Base-by-base conservation (phyloP, 1,140 invertebrate genomes). In the Colletes gigas region DNA sequence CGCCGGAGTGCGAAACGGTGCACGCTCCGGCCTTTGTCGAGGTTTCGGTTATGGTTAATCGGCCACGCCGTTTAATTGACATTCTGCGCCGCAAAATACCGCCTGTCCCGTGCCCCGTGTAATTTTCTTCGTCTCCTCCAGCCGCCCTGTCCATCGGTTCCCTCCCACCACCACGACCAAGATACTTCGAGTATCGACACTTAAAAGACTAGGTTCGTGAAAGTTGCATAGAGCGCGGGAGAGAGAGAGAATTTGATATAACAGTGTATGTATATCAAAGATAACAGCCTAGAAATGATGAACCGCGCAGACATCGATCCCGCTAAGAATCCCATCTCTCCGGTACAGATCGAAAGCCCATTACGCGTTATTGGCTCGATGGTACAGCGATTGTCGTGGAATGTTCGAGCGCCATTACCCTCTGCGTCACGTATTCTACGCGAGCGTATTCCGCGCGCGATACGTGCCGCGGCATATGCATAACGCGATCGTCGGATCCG, bases 31-130 rank as follows among this genome's bases (percentile, higher is more conserved):
- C 89, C 90, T 91, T 91, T 91, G 90, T 91, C 89, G 88, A 89
- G 88, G 86, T 90, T 91, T 90, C 81, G 86, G 89, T 88, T 89
- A 88, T 85, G 88, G 88, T 90, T 91, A 91, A 91, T 91, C 88
- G 90, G 84, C 75, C 83, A 83, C 75, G 79, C 84, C 78, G 86
- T 88, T 87, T 87, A 88, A 90, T 90, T 87, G 87, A 79, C 83
- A 89, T 85, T 85, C 82, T 88, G 73, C 76, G 57, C 85, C 83
- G 76, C 85, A 87, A 84, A 87, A 87, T 87, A 76, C 81, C 85
- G 72, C 73, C 81, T 77, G 76, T 70, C 55, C 81, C 71, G 68
- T 70, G 63, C 73, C 74, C 68, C 67, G 59, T 78, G 72, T 66
- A 80, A 86, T 85, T 88, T 78, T 82, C 83, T 81, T 74, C 78